Conservation (phyloP, 2,888 invertebrate species). For the Parapristionchus giblindavisi region DNA sequence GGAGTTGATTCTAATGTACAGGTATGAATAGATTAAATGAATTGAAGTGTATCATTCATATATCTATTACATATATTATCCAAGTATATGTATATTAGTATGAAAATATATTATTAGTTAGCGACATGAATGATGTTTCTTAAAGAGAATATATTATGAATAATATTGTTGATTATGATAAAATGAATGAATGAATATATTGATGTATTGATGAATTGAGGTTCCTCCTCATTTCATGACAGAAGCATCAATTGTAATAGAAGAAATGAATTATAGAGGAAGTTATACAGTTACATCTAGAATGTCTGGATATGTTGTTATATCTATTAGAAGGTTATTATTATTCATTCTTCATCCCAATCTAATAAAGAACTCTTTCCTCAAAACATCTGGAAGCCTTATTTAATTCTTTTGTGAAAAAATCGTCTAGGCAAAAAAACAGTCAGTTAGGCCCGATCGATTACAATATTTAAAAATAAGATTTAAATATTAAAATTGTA, state of each 20-base stretch:
- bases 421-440: background rate
- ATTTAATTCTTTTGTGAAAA: background rate
- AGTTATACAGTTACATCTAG: conserved; percentile 70
- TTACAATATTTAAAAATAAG: background rate
- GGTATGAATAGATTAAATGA: no score
- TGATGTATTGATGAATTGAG: conserved; percentile 51
- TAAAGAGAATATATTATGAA: background rate
- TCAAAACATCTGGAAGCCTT: background rate
- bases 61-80: no score
- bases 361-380: background rate
- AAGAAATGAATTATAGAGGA: conserved; percentile 72
- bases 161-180: background rate
- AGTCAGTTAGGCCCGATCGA: background rate
- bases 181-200: background rate
- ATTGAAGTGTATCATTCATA: no score
- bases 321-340: conserved; percentile 61
- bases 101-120: no score
- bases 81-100: no score
- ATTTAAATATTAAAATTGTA: conserved; percentile 36
- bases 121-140: background rate
- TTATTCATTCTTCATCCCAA: background rate
- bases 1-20: conserved; percentile 72
- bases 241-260: conserved; percentile 72
- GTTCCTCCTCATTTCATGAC: conserved; percentile 70
- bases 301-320: conserved; percentile 60